Evolutionary conservation across 2,113 vertebrate genomes (phyloP).

Genomic region (Raja brachyura): DNA sequence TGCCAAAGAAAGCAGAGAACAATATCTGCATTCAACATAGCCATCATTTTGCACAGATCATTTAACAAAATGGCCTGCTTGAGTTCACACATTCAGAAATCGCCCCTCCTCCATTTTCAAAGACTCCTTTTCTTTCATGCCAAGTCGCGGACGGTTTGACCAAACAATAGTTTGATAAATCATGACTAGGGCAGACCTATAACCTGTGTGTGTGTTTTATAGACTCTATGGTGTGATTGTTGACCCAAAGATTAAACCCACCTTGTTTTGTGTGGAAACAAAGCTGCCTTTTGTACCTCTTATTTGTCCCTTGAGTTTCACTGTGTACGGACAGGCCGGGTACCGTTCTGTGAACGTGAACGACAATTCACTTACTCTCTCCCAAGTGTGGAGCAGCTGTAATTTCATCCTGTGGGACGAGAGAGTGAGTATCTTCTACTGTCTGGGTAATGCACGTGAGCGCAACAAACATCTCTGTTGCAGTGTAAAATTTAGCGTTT

Average conservation of each 20-base stretch:
- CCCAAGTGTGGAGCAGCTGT: not conserved
- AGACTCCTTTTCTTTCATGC: not conserved
- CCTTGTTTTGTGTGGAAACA: conserved; percentile 21
- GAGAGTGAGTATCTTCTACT: not conserved
- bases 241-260: not conserved
- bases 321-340: not conserved
- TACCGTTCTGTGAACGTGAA: not conserved
- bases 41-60: not conserved
- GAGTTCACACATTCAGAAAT: conserved; percentile 30
- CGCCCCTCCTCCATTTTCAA: not conserved
- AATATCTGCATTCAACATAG: not conserved
- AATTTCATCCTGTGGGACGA: not conserved
- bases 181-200: not conserved
- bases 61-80: conserved; percentile 15
- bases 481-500: not conserved
- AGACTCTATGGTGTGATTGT: not conserved
- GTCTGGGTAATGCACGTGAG: not conserved
- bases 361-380: not conserved
- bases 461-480: not conserved
- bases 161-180: conserved; percentile 24
- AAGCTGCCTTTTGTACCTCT: not conserved
- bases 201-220: too few relatives aligned
- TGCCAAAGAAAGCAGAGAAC: not conserved
- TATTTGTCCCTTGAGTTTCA: not conserved
- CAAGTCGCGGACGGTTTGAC: not conserved